Conservation (phyloP, 2,113 vertebrate genomes). For the Phoenicopterus ruber region DNA sequence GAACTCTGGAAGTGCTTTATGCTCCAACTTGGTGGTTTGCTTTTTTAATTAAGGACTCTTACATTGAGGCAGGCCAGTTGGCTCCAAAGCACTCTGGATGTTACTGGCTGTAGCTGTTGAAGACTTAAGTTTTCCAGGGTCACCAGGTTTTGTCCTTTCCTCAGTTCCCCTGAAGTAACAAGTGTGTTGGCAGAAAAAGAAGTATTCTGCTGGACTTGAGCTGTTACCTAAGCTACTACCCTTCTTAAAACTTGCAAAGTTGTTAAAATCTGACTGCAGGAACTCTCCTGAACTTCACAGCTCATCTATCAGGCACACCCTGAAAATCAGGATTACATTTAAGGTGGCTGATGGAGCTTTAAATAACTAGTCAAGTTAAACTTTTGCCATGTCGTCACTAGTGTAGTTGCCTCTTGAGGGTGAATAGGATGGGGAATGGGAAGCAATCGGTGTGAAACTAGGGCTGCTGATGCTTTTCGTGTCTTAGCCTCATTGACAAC, state of each 20-base stretch:
- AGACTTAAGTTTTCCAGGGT: background rate
- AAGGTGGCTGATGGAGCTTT: background rate
- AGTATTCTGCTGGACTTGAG: background rate
- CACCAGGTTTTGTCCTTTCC: background rate
- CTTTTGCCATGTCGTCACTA: background rate
- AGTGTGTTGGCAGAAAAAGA: background rate
- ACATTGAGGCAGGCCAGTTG: background rate
- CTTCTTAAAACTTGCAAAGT: background rate
- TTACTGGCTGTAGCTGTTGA: background rate
- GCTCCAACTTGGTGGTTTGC: background rate
- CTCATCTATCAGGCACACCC: background rate
- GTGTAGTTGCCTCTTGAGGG: background rate
- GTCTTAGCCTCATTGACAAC: background rate
- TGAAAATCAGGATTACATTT: background rate
- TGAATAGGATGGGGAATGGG: background rate
- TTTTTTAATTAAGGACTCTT: background rate
- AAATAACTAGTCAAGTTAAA: background rate
- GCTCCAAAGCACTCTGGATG: background rate
- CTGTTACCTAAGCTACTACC: background rate
- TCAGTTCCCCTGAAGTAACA: background rate
- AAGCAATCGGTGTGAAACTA: background rate
- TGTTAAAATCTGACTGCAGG: background rate
- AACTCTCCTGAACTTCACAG: background rate
- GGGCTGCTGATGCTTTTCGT: background rate
- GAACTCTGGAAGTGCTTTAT: background rate